Percentiles rank a stretch among this genome's conserved stretches.
phyloP scores from a whole-genome alignment of 1,140 invertebrate species.

The Holotrichia oblita region DNA sequence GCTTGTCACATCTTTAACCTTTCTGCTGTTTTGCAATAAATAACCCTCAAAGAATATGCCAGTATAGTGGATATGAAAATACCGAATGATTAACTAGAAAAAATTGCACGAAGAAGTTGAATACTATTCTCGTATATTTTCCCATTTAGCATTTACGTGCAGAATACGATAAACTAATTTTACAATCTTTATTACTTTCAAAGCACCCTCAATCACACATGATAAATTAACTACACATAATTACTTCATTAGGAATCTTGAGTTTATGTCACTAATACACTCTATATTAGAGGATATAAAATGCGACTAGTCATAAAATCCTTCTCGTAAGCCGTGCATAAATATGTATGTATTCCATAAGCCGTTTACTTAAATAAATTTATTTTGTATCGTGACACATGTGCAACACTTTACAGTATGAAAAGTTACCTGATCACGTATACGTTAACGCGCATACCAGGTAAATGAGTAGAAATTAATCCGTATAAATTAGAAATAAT shows the following conservation, averaged over 20 bases:
- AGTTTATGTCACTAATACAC: neutral
- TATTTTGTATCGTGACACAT: conserved; percentile 14
- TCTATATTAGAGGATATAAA: neutral
- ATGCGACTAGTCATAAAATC: neutral
- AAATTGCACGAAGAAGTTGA: too few species aligned
- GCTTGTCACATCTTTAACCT: too few species aligned
- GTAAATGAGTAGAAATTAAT: neutral
- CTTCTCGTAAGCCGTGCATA: neutral
- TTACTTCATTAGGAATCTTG: neutral
- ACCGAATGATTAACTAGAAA: too few species aligned
- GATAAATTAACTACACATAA: neutral
- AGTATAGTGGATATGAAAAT: too few species aligned
- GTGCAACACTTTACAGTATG: neutral
- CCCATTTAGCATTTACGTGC: neutral
- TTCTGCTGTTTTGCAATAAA: too few species aligned
- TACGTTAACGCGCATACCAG: neutral
- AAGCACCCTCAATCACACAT: neutral
- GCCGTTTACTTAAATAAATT: conserved; percentile 9
- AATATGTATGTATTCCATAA: neutral
- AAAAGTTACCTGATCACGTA: neutral
- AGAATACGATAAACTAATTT: neutral
- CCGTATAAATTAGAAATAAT: conserved; percentile 12
- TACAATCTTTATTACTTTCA: neutral
- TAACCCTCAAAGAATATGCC: too few species aligned
- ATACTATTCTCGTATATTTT: neutral